Evolutionary conservation across 2,797 vertebrate genomes (phyloP).

Genomic region (Gouania willdenowi): DNA sequence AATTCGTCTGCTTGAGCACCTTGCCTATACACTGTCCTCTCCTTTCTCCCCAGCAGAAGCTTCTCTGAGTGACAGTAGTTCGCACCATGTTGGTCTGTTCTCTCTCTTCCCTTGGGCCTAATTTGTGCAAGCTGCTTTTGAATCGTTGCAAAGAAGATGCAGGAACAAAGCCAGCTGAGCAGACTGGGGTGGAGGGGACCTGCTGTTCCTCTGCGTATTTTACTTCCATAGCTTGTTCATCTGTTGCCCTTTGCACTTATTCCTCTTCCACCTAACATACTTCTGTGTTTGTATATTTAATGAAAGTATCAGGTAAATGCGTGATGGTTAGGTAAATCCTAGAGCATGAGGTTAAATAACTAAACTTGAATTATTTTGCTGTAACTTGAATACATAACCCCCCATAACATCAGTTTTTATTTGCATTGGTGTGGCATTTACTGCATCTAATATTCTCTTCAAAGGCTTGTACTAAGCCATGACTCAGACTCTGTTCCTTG

Average conservation of each 20-base stretch:
- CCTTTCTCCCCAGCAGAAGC: constrained; percentile 30
- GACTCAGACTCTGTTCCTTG: constrained; percentile 38
- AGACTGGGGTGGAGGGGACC: constrained; percentile 45
- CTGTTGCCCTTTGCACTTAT: constrained; percentile 25
- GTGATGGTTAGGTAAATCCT: constrained; percentile 17
- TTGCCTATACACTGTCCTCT: constrained; percentile 38
- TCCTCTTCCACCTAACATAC: constrained; percentile 23
- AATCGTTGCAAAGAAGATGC: constrained; percentile 68
- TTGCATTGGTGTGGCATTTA: constrained; percentile 16
- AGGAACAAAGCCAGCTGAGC: constrained; percentile 62
- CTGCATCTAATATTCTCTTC: constrained; percentile 40
- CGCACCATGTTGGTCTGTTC: constrained; percentile 51
- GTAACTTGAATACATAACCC: not conserved
- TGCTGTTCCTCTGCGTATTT: constrained; percentile 54
- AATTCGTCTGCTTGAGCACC: constrained; percentile 47
- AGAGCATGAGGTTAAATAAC: not conserved
- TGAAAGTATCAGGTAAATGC: constrained; percentile 12
- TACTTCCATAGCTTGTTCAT: constrained; percentile 49
- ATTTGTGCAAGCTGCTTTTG: constrained; percentile 71
- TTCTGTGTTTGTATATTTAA: constrained; percentile 12
- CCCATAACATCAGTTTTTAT: constrained; percentile 17
- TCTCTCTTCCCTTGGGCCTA: constrained; percentile 64
- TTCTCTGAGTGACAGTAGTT: constrained; percentile 56
- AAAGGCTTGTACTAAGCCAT: constrained; percentile 36
- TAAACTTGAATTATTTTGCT: constrained; percentile 2